Evolutionary conservation across 2,888 invertebrate species (phyloP).

Genomic region (Drosophila leonis): DNA sequence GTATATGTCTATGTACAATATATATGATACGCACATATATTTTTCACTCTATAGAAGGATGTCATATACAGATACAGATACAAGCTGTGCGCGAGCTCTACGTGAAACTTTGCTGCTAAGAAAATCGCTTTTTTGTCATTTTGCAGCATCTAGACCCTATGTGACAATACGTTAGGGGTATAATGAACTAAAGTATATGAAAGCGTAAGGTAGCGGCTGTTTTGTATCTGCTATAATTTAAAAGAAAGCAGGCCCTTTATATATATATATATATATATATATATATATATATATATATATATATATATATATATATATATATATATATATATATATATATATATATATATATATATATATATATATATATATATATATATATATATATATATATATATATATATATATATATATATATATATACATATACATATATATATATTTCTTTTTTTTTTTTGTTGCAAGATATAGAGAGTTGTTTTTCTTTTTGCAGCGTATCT

Average conservation of each 20-base stretch:
- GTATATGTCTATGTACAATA: slow-evolving; percentile 30
- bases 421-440: background rate
- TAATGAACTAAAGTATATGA: background rate
- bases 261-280: background rate
- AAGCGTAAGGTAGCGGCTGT: background rate
- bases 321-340: background rate
- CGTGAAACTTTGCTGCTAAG: slow-evolving; percentile 51
- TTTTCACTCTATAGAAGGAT: slow-evolving; percentile 14
- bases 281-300: background rate
- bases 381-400: background rate
- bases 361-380: background rate
- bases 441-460: background rate
- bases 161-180: background rate
- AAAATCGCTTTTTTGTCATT: slow-evolving; percentile 21
- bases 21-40: slow-evolving; percentile 25
- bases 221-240: no score
- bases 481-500: slow-evolving; percentile 2
- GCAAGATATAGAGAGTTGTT: no score
- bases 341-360: background rate
- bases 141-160: slow-evolving; percentile 25
- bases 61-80: slow-evolving; percentile 20
- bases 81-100: slow-evolving; percentile 45
- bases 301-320: background rate
- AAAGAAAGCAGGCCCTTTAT: no score
- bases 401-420: background rate